A percentile compares a stretch with the other conserved stretches of the same genome.
phyloP scores from a whole-genome alignment of 1,140 invertebrate species.

The Drosophila varians region DNA sequence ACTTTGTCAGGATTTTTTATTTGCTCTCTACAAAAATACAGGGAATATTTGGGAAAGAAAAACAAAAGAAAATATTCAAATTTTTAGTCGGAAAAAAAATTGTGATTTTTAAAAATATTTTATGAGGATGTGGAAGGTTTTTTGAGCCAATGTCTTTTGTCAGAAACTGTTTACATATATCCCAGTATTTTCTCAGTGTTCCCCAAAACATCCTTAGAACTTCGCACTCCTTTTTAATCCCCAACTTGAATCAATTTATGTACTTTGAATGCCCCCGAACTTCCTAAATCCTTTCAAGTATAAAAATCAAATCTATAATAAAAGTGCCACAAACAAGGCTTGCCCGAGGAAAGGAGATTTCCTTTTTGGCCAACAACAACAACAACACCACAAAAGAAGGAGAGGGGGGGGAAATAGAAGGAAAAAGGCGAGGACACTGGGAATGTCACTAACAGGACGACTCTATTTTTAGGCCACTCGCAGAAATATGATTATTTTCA shows the following conservation, averaged over 20 bases:
- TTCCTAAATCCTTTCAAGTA: background rate
- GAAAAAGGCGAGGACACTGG: slow-evolving; percentile 20
- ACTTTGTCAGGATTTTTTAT: background rate
- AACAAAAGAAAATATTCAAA: no score
- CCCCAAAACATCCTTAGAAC: no score
- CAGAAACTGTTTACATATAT: no score
- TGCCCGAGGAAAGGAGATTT: slow-evolving; percentile 20
- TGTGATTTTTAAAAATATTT: no score
- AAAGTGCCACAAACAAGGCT: slow-evolving; percentile 45
- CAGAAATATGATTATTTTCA: slow-evolving; percentile 34
- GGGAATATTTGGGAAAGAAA: background rate
- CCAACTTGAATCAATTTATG: background rate
- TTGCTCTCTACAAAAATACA: background rate
- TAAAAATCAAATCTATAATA: slow-evolving; percentile 46
- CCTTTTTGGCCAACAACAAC: slow-evolving; percentile 1
- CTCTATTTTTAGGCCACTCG: slow-evolving; percentile 31
- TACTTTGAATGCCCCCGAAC: background rate
- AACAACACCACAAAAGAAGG: no score
- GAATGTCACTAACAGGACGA: slow-evolving; percentile 16
- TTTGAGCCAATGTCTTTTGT: no score
- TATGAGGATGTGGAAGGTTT: no score
- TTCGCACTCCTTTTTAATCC: no score
- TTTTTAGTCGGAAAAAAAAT: no score
- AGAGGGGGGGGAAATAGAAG: no score
- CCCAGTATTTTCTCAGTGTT: no score